Evolutionary conservation across 2,888 invertebrate species (phyloP).

Genomic region (Perithous albicinctus): DNA sequence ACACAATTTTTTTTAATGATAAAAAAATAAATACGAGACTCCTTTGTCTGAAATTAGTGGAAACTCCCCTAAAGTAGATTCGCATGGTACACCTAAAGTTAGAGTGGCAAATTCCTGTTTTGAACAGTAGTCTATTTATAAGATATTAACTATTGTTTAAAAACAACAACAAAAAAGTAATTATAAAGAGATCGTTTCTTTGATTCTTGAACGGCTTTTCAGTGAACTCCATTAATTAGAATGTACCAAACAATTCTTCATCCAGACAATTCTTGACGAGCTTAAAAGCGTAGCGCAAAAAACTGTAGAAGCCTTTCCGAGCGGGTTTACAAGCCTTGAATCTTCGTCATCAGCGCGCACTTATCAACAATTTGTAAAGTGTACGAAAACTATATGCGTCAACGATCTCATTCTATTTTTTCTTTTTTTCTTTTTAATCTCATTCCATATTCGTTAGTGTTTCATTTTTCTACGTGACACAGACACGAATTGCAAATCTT

Average conservation of each 20-base stretch:
- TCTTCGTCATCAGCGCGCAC: constrained; percentile 42
- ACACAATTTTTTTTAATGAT: too few relatives aligned
- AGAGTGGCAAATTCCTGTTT: too few relatives aligned
- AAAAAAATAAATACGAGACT: too few relatives aligned
- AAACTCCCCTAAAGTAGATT: too few relatives aligned
- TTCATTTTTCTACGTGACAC: constrained; percentile 14
- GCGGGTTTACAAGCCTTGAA: constrained; percentile 62
- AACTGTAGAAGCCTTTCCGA: constrained; percentile 39
- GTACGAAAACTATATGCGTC: constrained; percentile 56
- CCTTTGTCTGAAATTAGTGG: too few relatives aligned
- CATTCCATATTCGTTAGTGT: constrained; percentile 21
- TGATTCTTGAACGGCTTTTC: not conserved
- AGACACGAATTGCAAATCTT: constrained; percentile 8
- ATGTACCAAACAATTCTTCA: not conserved
- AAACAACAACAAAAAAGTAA: not conserved
- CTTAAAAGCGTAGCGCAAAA: constrained; percentile 8
- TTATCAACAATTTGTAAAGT: constrained; percentile 50
- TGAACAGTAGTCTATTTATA: too few relatives aligned
- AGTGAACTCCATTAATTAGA: not conserved
- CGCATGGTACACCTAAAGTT: too few relatives aligned
- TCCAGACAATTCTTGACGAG: not conserved
- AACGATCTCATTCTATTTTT: constrained; percentile 32
- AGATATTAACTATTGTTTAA: not conserved
- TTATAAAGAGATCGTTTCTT: not conserved
- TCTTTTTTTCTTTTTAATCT: constrained; percentile 26